Evolutionary conservation across 2,113 vertebrate species (phyloP).

Genomic region (Chionomys nivalis): DNA sequence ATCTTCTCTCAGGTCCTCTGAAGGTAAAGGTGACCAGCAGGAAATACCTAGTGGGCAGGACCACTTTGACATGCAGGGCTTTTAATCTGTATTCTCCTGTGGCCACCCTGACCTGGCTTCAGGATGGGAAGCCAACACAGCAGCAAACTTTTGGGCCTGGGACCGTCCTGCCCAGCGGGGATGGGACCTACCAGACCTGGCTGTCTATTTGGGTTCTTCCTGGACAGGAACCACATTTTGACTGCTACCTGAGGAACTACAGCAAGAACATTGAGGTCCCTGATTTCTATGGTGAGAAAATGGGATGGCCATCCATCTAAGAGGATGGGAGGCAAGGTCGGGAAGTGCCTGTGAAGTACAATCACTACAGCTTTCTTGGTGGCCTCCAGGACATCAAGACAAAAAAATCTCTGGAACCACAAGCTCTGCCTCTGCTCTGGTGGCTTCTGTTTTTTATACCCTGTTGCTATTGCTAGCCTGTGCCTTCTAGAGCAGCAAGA

Average conservation of each 20-base stretch:
- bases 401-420: background rate
- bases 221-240: background rate
- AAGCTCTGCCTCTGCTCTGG: background rate
- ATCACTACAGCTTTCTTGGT: background rate
- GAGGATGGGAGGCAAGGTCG: background rate
- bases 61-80: background rate
- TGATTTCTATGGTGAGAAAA: background rate
- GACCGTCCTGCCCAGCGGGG: background rate
- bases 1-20: background rate
- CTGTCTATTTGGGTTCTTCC: background rate
- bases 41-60: background rate
- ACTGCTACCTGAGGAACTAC: fast-evolving
- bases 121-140: background rate
- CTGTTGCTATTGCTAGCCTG: background rate
- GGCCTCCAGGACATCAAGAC: background rate
- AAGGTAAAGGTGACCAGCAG: background rate
- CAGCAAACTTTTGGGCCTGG: background rate
- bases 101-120: background rate
- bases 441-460: background rate
- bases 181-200: background rate
- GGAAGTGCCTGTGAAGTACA: background rate
- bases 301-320: fast-evolving
- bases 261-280: fast-evolving
- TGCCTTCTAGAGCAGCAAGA: background rate
- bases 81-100: background rate